phyloP scores from a whole-genome alignment of 1,140 invertebrate species.

The Calliphora vicina region DNA sequence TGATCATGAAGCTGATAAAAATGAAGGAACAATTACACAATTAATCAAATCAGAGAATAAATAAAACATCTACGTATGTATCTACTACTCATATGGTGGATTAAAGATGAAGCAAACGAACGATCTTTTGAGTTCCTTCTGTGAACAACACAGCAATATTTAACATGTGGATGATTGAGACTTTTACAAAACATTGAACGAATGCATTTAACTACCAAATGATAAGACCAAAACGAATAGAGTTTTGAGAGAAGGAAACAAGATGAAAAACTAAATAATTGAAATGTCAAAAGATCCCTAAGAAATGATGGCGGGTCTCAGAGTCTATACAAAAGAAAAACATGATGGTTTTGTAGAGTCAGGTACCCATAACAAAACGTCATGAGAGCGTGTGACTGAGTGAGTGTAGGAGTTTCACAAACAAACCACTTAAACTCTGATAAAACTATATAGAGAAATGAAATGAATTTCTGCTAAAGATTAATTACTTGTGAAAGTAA shows the following conservation, averaged over 20 bases:
- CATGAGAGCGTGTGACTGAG: background rate
- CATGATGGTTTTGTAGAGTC: background rate
- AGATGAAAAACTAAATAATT: slow-evolving; percentile 22
- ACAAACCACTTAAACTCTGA: background rate
- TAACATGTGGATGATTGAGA: background rate
- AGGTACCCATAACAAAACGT: background rate
- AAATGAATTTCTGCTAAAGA: background rate
- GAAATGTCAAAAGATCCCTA: slow-evolving; percentile 27
- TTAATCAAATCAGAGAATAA: slow-evolving; percentile 51
- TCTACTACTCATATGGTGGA: background rate
- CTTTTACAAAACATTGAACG: background rate
- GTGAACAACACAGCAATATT: background rate
- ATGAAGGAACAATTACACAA: slow-evolving; percentile 60
- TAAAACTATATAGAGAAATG: background rate
- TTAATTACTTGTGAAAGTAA: slow-evolving; percentile 29
- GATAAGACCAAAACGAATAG: background rate
- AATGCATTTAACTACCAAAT: slow-evolving; percentile 17
- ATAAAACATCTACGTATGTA: background rate
- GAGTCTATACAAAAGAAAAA: background rate
- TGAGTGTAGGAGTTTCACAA: background rate
- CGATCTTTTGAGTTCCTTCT: background rate
- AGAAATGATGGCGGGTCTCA: background rate
- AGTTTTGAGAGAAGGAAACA: background rate
- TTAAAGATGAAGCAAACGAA: background rate
- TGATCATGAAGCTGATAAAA: slow-evolving; percentile 38